These are phyloP conservation scores for Ctenomys sociabilis DNA, from an alignment of 2,113 vertebrate genomes.

Conservation along the genomic window DNA sequence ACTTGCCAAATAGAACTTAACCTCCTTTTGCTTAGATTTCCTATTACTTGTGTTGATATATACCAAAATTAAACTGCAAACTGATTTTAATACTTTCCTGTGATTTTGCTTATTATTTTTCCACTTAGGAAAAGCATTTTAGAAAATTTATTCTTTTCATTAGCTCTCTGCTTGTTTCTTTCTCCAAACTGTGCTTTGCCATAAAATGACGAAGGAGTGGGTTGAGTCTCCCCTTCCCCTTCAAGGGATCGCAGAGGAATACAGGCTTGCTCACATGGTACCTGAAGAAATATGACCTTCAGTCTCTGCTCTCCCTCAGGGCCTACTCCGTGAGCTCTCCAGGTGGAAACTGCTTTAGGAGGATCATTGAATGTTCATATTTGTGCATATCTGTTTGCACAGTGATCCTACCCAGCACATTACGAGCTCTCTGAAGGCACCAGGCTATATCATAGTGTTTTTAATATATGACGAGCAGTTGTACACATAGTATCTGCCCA, in stretches of 20 bases:
- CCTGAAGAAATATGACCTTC: background rate
- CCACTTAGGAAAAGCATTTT: constrained; percentile 16
- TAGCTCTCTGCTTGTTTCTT: background rate
- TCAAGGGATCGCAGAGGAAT: background rate
- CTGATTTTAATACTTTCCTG: background rate
- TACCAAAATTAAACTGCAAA: background rate
- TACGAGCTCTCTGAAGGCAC: background rate
- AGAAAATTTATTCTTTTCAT: background rate
- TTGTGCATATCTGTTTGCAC: background rate
- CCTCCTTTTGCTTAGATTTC: background rate
- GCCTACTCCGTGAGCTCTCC: background rate
- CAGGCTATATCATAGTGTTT: background rate
- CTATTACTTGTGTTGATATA: background rate
- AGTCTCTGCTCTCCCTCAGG: background rate
- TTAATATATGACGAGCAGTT: background rate
- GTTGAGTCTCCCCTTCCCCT: background rate
- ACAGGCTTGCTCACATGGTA: too few species aligned
- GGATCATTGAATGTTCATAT: background rate
- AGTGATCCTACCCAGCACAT: background rate
- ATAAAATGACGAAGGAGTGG: background rate
- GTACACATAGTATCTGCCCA: background rate
- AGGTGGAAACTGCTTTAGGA: background rate
- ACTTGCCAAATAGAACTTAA: background rate
- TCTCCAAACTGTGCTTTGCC: background rate
- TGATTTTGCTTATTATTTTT: constrained; percentile 10